Conservation (phyloP, 2,797 vertebrate genomes). For the Rhinella marina region DNA sequence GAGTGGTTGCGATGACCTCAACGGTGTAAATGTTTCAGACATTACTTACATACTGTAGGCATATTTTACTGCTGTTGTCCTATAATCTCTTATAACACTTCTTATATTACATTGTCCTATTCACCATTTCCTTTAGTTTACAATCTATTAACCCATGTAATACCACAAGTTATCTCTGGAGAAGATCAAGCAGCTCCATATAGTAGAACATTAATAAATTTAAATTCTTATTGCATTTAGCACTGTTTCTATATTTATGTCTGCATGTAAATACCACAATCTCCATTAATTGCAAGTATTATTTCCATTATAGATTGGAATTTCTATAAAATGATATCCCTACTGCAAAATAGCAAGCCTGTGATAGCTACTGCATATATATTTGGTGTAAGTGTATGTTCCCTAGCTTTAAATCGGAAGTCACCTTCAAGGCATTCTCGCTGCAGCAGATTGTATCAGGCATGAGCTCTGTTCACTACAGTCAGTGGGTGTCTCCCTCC, state of each 20-base stretch:
- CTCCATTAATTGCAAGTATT: neutral
- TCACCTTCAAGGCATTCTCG: constrained; percentile 50
- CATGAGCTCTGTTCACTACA: constrained; percentile 27
- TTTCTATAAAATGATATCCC: neutral
- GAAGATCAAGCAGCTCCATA: neutral
- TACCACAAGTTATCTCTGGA: neutral
- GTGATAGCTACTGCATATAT: neutral
- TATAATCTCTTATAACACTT: no score
- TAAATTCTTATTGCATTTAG: neutral
- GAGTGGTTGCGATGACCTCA: neutral
- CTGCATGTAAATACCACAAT: neutral
- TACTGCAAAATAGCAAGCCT: neutral
- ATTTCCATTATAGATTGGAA: neutral
- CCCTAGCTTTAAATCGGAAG: constrained; percentile 20
- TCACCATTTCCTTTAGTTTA: neutral
- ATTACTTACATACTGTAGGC: no score
- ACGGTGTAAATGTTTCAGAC: no score
- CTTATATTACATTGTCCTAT: no score
- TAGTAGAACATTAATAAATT: neutral
- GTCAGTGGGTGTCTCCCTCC: constrained; percentile 31
- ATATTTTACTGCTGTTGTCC: no score
- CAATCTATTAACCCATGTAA: constrained; percentile 15
- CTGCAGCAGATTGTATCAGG: constrained; percentile 34
- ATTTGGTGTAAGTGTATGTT: neutral
- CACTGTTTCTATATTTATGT: neutral